Conservation (phyloP, 2,888 invertebrate species). For the Myopa testacea region DNA sequence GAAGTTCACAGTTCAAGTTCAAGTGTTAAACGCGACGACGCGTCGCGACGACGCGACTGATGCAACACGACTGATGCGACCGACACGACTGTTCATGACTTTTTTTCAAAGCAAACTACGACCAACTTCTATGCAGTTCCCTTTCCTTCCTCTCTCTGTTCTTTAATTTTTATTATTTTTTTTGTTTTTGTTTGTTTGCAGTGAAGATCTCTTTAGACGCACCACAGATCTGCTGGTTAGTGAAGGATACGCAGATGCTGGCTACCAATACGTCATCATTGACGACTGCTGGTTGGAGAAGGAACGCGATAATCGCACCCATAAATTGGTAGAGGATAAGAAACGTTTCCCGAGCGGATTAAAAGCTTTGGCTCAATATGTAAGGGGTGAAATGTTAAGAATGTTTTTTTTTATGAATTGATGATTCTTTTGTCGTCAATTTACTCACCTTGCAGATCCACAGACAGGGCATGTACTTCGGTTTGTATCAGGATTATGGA, state of each 20-base stretch:
- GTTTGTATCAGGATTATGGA: slow-evolving; percentile 84
- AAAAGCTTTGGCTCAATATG: slow-evolving; percentile 78
- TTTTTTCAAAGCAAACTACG: too few species aligned
- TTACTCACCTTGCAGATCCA: slow-evolving; percentile 70
- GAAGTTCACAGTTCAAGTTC: too few species aligned
- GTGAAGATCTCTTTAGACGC: slow-evolving; percentile 74
- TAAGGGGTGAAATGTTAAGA: slow-evolving; percentile 58
- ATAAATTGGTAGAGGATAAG: slow-evolving; percentile 75
- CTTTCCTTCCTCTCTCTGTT: too few species aligned
- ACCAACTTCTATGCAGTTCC: too few species aligned
- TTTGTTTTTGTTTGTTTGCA: slow-evolving; percentile 55
- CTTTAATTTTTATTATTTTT: background rate
- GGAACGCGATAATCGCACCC: slow-evolving; percentile 71
- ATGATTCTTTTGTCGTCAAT: too few species aligned
- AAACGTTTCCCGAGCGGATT: slow-evolving; percentile 80
- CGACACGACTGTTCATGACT: too few species aligned
- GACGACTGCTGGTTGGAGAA: slow-evolving; percentile 84
- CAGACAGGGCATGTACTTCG: slow-evolving; percentile 78
- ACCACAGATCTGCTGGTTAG: slow-evolving; percentile 74
- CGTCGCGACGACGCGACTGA: too few species aligned
- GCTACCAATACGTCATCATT: slow-evolving; percentile 80
- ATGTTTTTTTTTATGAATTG: too few species aligned
- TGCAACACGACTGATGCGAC: too few species aligned
- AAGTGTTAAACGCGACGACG: too few species aligned
- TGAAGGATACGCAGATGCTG: slow-evolving; percentile 78